phyloP scores from a whole-genome alignment of 2,888 invertebrate genomes.

The Bursaphelenchus okinawaensis region DNA sequence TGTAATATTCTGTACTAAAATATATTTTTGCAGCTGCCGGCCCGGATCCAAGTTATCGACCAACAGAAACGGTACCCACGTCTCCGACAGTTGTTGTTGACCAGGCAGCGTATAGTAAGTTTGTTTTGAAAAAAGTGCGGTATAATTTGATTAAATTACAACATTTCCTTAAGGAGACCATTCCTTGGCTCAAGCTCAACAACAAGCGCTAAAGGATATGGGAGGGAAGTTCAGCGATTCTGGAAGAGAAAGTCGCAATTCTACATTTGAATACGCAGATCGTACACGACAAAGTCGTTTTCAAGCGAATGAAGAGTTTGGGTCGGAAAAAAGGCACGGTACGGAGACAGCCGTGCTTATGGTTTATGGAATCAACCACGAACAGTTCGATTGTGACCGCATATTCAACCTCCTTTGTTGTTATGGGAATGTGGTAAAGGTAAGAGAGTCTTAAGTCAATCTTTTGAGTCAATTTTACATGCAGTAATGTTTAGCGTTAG shows the following conservation, averaged over 20 bases:
- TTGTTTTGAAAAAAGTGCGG: not conserved
- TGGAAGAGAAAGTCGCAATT: not conserved
- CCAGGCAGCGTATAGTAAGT: not conserved
- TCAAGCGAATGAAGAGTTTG: not conserved
- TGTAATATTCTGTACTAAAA: not conserved
- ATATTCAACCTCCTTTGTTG: conserved; percentile 97
- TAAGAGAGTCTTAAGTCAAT: conserved; percentile 60
- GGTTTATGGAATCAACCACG: conserved; percentile 91
- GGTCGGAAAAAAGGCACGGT: not conserved
- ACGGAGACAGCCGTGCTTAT: conserved; percentile 70
- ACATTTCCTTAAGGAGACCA: no score
- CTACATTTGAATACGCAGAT: not conserved
- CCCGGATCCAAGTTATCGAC: not conserved
- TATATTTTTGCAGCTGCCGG: not conserved
- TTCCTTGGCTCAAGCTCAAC: not conserved
- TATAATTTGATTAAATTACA: not conserved
- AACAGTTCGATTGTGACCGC: conserved; percentile 87
- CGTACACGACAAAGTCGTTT: not conserved
- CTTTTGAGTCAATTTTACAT: conserved; percentile 10
- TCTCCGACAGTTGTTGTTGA: not conserved
- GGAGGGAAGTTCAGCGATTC: not conserved
- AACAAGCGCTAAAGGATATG: not conserved
- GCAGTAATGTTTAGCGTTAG: not conserved
- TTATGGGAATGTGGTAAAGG: conserved; percentile 95
- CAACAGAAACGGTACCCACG: not conserved